phyloP scores from a whole-genome alignment of 2,797 vertebrate species.

The Caiman crocodilus region DNA sequence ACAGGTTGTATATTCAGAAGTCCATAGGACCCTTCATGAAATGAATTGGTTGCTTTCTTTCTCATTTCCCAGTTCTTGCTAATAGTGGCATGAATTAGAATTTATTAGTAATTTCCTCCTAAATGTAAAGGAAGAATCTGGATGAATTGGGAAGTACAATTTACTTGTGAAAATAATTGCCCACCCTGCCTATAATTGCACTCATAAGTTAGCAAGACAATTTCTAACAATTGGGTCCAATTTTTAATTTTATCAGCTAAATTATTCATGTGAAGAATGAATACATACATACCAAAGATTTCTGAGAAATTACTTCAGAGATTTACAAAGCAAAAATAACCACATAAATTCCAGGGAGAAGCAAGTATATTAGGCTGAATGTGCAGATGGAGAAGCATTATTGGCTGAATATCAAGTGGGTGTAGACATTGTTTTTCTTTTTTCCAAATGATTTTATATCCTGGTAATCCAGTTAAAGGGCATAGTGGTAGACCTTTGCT shows the following conservation, averaged over 20 bases:
- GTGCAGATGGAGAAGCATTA: background rate
- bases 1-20: background rate
- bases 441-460: background rate
- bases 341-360: background rate
- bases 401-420: background rate
- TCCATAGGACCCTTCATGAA: background rate
- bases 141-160: conserved; percentile 25
- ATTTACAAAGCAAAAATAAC: background rate
- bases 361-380: background rate
- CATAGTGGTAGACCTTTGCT: background rate
- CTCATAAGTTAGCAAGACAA: conserved; percentile 72
- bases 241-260: conserved; percentile 74
- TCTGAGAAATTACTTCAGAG: background rate
- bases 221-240: conserved; percentile 57
- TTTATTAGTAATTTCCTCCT: background rate
- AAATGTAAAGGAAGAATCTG: background rate
- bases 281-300: background rate
- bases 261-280: conserved; percentile 78
- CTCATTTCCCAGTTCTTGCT: background rate
- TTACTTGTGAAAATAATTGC: conserved; percentile 60
- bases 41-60: background rate
- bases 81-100: background rate
- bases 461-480: background rate
- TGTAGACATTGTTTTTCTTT: background rate
- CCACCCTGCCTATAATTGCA: conserved; percentile 67